Percentiles rank a stretch among this genome's conserved stretches.
phyloP scores from a whole-genome alignment of 2,888 invertebrate genomes.

The Drosophila borealis region DNA sequence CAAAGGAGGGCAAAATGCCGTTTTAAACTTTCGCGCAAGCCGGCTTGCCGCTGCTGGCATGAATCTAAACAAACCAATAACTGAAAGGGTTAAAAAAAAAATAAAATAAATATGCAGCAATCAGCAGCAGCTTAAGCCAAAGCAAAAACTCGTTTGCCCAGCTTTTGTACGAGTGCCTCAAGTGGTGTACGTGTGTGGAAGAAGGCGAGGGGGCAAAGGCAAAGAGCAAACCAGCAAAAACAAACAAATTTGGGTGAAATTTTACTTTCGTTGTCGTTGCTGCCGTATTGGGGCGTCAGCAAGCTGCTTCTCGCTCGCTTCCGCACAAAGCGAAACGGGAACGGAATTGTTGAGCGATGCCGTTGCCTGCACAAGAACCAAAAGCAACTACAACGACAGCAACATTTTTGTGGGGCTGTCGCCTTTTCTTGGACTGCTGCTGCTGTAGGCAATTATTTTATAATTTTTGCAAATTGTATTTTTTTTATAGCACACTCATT shows the following conservation, averaged over 20 bases:
- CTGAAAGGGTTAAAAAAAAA: slow-evolving; percentile 37
- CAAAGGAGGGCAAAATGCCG: slow-evolving; percentile 44
- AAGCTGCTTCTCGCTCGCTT: slow-evolving; percentile 43
- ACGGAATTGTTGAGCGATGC: slow-evolving; percentile 40
- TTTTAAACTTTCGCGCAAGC: slow-evolving; percentile 70
- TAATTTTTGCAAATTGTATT: slow-evolving; percentile 18
- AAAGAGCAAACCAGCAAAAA: slow-evolving; percentile 52
- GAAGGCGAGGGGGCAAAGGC: slow-evolving; percentile 20
- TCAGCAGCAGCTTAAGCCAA: slow-evolving; percentile 9
- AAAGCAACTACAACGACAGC: slow-evolving; percentile 34
- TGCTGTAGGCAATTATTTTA: slow-evolving; percentile 34
- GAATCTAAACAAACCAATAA: slow-evolving; percentile 60
- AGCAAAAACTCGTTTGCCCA: slow-evolving; percentile 61
- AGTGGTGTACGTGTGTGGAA: slow-evolving; percentile 10
- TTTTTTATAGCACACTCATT: slow-evolving; percentile 17
- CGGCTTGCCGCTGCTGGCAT: slow-evolving; percentile 39
- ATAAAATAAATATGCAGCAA: slow-evolving; percentile 12
- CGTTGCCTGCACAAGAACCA: slow-evolving; percentile 30
- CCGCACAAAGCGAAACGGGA: slow-evolving; percentile 36
- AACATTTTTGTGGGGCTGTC: slow-evolving; percentile 32
- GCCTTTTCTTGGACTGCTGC: slow-evolving; percentile 28
- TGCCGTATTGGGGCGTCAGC: slow-evolving; percentile 63
- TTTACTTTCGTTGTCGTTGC: slow-evolving; percentile 73
- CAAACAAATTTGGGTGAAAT: slow-evolving; percentile 76
- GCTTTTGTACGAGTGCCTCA: slow-evolving; percentile 37